Evolutionary conservation across 2,797 vertebrate species (phyloP).

Genomic region (Scleropages formosus): DNA sequence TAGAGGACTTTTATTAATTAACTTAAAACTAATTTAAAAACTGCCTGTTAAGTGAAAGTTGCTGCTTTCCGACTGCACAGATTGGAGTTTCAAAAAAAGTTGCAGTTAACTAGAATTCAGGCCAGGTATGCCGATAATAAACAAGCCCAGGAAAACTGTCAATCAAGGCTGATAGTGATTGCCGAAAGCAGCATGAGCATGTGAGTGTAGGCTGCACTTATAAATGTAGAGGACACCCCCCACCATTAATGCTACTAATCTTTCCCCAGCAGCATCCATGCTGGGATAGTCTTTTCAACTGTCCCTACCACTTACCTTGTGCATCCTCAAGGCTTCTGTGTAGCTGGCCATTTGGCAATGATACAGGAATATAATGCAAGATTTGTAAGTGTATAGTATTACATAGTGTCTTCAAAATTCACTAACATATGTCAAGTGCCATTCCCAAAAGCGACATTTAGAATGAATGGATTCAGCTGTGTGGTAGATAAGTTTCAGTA

Average conservation of each 20-base stretch:
- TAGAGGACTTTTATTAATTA: no score
- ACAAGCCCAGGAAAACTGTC: no score
- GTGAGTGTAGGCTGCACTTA: background rate
- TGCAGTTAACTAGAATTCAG: no score
- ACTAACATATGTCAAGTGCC: conserved; percentile 5
- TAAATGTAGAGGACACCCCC: background rate
- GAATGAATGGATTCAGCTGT: background rate
- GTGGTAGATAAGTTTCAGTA: conserved; percentile 4
- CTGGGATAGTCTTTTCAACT: background rate
- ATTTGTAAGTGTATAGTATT: background rate
- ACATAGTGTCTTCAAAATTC: conserved; percentile 1
- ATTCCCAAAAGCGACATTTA: background rate
- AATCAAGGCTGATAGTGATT: no score
- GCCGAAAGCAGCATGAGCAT: background rate
- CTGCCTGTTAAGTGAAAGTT: no score
- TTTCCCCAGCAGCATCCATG: background rate
- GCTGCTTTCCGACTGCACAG: no score
- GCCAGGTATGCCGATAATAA: no score
- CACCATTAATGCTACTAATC: background rate
- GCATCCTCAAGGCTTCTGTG: conserved; percentile 4
- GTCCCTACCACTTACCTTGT: conserved; percentile 4
- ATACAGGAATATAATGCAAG: background rate
- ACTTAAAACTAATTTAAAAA: no score
- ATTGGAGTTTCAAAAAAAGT: no score
- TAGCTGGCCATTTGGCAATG: background rate